Conservation (phyloP, 2,113 vertebrate genomes). For the Cettia cetti region DNA sequence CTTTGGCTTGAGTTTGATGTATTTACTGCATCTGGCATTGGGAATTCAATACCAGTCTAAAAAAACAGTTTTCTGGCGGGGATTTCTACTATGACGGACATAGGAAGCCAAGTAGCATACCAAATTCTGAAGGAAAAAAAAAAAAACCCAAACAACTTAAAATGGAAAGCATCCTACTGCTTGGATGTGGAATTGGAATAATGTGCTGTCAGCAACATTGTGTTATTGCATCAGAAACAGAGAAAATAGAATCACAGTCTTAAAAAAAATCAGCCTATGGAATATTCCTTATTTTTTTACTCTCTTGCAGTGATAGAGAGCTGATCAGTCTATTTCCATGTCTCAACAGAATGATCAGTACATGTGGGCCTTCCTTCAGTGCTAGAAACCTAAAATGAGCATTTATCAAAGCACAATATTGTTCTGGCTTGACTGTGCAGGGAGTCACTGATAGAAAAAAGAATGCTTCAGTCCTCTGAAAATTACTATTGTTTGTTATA, state of each 20-base stretch:
- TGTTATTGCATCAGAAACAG: not conserved
- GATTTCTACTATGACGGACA: not conserved
- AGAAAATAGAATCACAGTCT: not conserved
- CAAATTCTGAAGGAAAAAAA: not conserved
- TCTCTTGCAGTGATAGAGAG: not conserved
- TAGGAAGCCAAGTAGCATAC: not conserved
- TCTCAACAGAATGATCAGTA: not conserved
- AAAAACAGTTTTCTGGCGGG: not conserved
- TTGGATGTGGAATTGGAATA: not conserved
- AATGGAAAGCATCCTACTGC: not conserved
- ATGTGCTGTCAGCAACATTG: not conserved
- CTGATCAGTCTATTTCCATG: not conserved
- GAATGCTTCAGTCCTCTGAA: not conserved
- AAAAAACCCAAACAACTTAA: not conserved
- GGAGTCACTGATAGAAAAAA: not conserved
- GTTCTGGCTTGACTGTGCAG: not conserved
- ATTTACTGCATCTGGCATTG: not conserved
- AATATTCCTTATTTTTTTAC: too few species aligned
- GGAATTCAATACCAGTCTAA: not conserved
- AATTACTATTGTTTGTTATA: not conserved
- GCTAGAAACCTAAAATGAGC: not conserved
- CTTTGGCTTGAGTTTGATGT: not conserved
- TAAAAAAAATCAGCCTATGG: not conserved
- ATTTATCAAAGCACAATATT: not conserved
- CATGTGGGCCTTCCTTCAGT: not conserved